phyloP scores from a whole-genome alignment of 2,888 invertebrate genomes.

The Galerucella nymphaeae region DNA sequence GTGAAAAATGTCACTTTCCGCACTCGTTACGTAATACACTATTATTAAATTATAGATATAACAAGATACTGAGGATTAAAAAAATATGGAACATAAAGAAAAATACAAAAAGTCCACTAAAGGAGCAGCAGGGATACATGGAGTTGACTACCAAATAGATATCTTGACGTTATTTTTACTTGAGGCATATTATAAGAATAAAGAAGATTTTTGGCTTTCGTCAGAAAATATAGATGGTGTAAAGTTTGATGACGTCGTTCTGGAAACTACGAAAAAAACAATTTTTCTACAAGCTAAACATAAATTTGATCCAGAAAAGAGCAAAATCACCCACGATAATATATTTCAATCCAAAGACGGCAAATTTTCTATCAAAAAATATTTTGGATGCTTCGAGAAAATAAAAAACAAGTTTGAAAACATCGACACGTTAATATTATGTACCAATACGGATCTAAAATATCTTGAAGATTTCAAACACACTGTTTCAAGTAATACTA shows the following conservation, averaged over 20 bases:
- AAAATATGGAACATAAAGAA: neutral
- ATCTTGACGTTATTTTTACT: neutral
- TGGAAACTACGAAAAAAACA: neutral
- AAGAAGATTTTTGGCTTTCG: neutral
- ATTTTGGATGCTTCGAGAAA: neutral
- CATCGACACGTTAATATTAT: neutral
- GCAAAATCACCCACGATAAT: neutral
- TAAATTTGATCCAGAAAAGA: neutral
- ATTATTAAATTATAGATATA: no score
- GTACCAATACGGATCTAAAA: neutral
- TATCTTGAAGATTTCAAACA: neutral
- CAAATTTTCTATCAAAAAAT: neutral
- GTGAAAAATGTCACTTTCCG: no score
- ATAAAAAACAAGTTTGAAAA: neutral
- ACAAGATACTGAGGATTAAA: neutral
- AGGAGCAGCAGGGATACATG: neutral
- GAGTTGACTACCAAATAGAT: neutral
- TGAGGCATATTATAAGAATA: neutral
- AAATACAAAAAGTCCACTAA: neutral
- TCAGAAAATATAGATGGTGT: slow-evolving; percentile 1
- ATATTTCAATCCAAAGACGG: neutral
- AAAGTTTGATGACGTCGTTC: slow-evolving; percentile 10
- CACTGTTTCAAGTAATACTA: neutral
- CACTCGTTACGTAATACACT: no score
- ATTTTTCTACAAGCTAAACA: slow-evolving; percentile 16